These are phyloP conservation scores for Porites evermanni DNA, from an alignment of 92 coral and sea anemone species.

Conservation along the genomic window DNA sequence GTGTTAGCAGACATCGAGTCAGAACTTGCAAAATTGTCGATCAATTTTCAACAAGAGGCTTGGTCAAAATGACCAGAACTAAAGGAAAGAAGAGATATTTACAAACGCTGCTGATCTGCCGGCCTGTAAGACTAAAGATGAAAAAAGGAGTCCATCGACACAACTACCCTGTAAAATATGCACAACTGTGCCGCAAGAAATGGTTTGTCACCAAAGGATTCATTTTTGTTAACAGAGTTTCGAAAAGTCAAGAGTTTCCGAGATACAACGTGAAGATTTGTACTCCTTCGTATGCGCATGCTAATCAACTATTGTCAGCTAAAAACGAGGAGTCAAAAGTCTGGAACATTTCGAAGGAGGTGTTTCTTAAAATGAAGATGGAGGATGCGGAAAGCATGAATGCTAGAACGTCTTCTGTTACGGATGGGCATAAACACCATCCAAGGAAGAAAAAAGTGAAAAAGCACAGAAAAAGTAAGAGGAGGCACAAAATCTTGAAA, in stretches of 20 bases:
- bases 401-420: neutral
- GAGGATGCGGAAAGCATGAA: neutral
- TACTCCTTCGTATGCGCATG: conserved; percentile 58
- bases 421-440: conserved; percentile 10
- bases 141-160: conserved; percentile 30
- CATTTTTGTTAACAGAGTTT: conserved; percentile 50
- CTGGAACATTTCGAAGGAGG: conserved; percentile 21
- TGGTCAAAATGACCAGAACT: conserved; percentile 68
- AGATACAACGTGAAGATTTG: conserved; percentile 66
- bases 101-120: conserved; percentile 79
- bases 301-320: conserved; percentile 19
- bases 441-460: neutral
- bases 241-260: conserved; percentile 12
- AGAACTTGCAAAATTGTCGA: conserved; percentile 74
- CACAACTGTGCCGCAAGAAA: conserved; percentile 77
- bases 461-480: neutral
- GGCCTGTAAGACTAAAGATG: conserved; percentile 68
- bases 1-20: conserved; percentile 67
- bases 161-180: conserved; percentile 28
- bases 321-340: conserved; percentile 25
- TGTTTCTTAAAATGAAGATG: conserved; percentile 15
- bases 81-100: conserved; percentile 37
- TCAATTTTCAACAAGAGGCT: conserved; percentile 77
- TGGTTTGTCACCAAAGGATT: conserved; percentile 74
- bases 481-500: neutral